phyloP scores from a whole-genome alignment of 92 coral and sea anemone species.

The Epizoanthus fatuus region DNA sequence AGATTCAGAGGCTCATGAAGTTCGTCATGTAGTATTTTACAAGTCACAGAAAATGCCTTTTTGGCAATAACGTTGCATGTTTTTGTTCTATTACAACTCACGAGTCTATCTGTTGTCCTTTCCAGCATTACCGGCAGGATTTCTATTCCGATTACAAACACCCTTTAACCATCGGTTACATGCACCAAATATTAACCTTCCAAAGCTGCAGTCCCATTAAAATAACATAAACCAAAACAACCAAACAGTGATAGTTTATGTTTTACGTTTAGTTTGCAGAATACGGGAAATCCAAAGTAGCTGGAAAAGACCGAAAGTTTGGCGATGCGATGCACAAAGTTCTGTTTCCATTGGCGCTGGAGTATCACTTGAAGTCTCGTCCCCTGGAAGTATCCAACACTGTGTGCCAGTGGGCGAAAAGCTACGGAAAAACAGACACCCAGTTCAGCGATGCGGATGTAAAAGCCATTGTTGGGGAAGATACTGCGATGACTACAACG shows the following conservation, averaged over 20 bases:
- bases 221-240: no score
- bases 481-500: conserved; percentile 28
- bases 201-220: no score
- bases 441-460: background rate
- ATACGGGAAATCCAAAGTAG: background rate
- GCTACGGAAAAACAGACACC: conserved; percentile 8
- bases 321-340: conserved; percentile 46
- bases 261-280: background rate
- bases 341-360: conserved; percentile 68
- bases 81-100: no score
- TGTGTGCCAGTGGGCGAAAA: conserved; percentile 19
- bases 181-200: no score
- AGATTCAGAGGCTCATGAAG: no score
- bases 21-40: no score
- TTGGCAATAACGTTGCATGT: no score
- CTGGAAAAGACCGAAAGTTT: conserved; percentile 55
- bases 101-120: no score
- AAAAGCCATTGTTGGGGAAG: conserved; percentile 14
- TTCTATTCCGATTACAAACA: no score
- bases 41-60: no score
- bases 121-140: no score
- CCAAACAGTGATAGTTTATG: background rate
- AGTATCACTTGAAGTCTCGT: conserved; percentile 63
- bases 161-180: no score
- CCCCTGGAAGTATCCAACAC: conserved; percentile 39